Conservation (phyloP, 2,113 vertebrate species). For the Oncorhynchus nerka region DNA sequence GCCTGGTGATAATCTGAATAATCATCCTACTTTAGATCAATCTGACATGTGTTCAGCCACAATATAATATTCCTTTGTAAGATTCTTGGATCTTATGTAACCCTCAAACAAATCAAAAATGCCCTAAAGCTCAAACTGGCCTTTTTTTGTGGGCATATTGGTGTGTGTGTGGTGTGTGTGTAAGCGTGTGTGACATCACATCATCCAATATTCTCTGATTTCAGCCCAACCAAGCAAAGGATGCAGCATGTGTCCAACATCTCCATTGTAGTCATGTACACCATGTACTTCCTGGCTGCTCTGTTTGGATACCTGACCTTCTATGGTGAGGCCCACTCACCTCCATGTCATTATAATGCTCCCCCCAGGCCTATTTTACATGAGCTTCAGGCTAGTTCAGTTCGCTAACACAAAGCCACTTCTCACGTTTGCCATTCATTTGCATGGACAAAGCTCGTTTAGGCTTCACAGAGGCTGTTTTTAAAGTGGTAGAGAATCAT, state of each 20-base stretch:
- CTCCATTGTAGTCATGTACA: slow-evolving; percentile 94
- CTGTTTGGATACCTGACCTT: slow-evolving; percentile 99
- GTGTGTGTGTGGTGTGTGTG: slow-evolving; percentile 3
- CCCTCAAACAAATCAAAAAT: no score
- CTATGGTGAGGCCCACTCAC: slow-evolving; percentile 82
- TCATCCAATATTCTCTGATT: slow-evolving; percentile 62
- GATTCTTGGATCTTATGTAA: no score
- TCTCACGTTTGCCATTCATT: neutral
- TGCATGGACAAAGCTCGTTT: neutral
- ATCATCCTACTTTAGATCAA: slow-evolving; percentile 23
- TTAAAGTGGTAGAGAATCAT: neutral
- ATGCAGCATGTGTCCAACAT: slow-evolving; percentile 98
- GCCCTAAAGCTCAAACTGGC: slow-evolving; percentile 9
- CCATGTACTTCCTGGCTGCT: slow-evolving; percentile 98
- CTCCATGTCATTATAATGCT: neutral
- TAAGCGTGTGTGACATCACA: slow-evolving; percentile 33
- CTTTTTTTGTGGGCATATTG: slow-evolving; percentile 14
- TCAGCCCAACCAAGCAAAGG: slow-evolving; percentile 90
- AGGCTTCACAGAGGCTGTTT: neutral
- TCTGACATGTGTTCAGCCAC: neutral
- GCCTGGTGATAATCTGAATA: slow-evolving; percentile 13
- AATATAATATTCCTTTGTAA: no score
- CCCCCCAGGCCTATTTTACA: neutral
- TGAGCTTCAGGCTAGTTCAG: neutral
- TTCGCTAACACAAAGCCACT: neutral